These are phyloP conservation scores for Leucophenga varia DNA, from an alignment of 1,140 invertebrate species.

Conservation along the genomic window DNA sequence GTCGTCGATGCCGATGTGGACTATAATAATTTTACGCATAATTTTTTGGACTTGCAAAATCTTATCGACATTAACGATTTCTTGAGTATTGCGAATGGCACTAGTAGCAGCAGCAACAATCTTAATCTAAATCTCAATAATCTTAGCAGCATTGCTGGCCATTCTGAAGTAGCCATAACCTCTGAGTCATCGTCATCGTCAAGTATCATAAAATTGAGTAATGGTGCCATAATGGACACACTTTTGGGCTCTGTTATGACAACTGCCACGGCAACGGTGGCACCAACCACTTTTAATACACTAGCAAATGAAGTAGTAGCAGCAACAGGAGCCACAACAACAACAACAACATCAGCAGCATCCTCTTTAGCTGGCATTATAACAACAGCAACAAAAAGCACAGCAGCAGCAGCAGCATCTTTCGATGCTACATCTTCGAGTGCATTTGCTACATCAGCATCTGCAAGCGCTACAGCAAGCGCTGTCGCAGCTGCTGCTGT, in stretches of 20 bases:
- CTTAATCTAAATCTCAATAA: background rate
- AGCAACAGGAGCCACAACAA: slow-evolving; percentile 10
- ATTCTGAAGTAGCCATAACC: too few relatives aligned
- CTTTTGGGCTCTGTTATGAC: slow-evolving; percentile 45
- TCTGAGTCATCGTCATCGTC: slow-evolving; percentile 37
- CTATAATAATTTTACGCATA: slow-evolving; percentile 51
- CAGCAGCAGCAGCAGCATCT: slow-evolving; percentile 18
- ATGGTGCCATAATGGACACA: slow-evolving; percentile 44
- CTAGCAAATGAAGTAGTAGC: slow-evolving; percentile 26
- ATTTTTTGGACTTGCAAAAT: slow-evolving; percentile 48
- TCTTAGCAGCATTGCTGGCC: slow-evolving; percentile 9
- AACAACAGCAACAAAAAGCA: slow-evolving; percentile 13
- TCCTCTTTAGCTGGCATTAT: background rate
- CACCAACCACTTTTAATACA: slow-evolving; percentile 31
- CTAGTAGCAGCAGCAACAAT: background rate
- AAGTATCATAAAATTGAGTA: slow-evolving; percentile 44
- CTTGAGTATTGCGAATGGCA: slow-evolving; percentile 5
- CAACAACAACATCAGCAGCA: slow-evolving; percentile 17
- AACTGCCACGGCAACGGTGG: slow-evolving; percentile 43
- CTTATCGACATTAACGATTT: slow-evolving; percentile 45
- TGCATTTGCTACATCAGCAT: too few relatives aligned
- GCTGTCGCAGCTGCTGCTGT: slow-evolving; percentile 8
- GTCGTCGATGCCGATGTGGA: too few relatives aligned
- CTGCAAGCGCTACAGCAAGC: background rate
- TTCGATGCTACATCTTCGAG: background rate